Base-by-base conservation (phyloP, 2,888 invertebrate genomes). In the Matsumyia berberina region DNA sequence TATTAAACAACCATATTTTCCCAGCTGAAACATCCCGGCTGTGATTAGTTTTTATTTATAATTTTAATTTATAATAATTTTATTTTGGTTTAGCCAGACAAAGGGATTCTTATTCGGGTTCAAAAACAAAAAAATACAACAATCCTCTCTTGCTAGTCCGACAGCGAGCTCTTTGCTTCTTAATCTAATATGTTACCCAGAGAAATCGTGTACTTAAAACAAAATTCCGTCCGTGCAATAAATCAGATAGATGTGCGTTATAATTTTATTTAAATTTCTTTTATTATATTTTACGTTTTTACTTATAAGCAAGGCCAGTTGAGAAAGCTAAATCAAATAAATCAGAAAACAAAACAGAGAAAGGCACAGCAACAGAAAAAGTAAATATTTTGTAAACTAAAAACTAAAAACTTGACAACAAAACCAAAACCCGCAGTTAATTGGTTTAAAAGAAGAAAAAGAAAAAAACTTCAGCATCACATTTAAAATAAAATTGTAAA, bases 381-480 rank as follows among this genome's bases (percentile, higher is more conserved):
- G 46, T 19, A 49, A 49, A 17, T 42, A 44, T 37, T 44, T 55
- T 46, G 29, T 39, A 58, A 58, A 35, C 29, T 5, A 58, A 37
- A 24, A 24, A 24, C n/a, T n/a, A n/a, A n/a, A n/a, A n/a, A n/a
- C n/a, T n/a, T n/a, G n/a, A n/a, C n/a, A 24, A 24, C 24, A 4
- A 24, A 24, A 24, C 24, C n/a, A n/a, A n/a, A 62, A 70, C 24
- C 35, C 11, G 31, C 19, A 57, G 49, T 5, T 31, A 58, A 60
- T 72, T 55, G 53, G 31, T 72, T 17, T 57, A 53, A 39, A 51
- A 39, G 35, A 51, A 44, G 11, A 49, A 42, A 49, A 53, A 70
- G 60, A 66, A 55, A 19, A 66, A 77, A 80, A 83, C 69, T 73
- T 70, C 74, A 51, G 86, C 81, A 82, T 82, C 82, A 82, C 82